Base-by-base conservation (phyloP, 2,797 vertebrate genomes). In the Acipenser ruthenus region DNA sequence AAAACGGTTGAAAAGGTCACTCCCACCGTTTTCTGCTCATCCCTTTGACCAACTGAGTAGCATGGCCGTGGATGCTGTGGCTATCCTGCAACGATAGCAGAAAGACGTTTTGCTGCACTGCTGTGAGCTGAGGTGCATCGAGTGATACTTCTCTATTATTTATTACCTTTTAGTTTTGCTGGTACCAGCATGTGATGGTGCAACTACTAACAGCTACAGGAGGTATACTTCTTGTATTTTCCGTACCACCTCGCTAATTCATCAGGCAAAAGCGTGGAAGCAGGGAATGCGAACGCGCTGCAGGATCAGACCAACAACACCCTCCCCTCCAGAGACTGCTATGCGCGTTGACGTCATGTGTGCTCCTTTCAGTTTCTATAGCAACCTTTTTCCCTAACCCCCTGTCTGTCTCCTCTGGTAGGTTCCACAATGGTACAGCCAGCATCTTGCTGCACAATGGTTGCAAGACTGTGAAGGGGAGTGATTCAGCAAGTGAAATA, bases 371-470 rank as follows among this genome's bases (percentile, higher is more conserved):
- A 62, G 88, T 91, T 90, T 84, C 88, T 79, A 89, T 89, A 79
- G 89, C 83, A 88, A 88, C 87, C 78, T 82, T 82, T 83, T 84
- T 89, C 86, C 87, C 89, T 83, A 81, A 80, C 86, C 85, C 76
- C 74, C 78, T 52, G 18, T 48, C 53, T 70, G 78, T 81, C 86
- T 87, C 86, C 85, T 86, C 84, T 76, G 84, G 83, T 83, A 83
- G 85, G 79, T 79, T 85, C 86, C 88, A 86, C 88, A 89, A 87
- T 88, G 89, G 88, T 89, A 84, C 88, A 84, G 88, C 82, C 88
- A 82, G 87, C 88, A 86, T 87, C 87, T 75, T 79, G 77, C 82
- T 77, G 87, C 88, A 88, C 87, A 84, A 88, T 90, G 88, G 84
- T 86, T 84, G 83, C 85, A 82, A 85, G 84, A 78, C 86, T 75